Percentiles rank a stretch among this genome's conserved stretches.
Conservation (phyloP, 35 echinoderm and acorn worm species). For the Eucidaris tribuloides region DNA sequence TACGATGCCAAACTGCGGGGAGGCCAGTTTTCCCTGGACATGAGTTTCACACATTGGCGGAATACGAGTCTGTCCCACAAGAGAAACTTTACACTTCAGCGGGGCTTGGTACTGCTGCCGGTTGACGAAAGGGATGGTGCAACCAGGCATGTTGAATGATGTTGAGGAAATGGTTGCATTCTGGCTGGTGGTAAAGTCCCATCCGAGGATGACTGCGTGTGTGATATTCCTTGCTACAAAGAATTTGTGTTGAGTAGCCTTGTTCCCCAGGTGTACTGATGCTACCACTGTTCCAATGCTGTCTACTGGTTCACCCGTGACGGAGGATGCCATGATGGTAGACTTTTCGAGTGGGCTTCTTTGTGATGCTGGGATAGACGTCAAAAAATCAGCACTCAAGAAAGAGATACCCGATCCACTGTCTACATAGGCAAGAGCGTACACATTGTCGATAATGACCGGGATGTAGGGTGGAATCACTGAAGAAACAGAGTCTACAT, state of each 20-base stretch:
- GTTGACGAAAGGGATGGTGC: not conserved
- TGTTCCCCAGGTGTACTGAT: not conserved
- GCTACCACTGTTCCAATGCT: not conserved
- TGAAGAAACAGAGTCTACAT: no score
- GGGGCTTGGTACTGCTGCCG: not conserved
- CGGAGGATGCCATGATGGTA: not conserved
- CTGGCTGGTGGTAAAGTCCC: slow-evolving; percentile 6
- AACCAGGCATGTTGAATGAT: not conserved
- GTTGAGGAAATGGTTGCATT: not conserved
- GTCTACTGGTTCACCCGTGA: slow-evolving; percentile 1
- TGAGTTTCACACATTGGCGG: not conserved
- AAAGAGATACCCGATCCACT: not conserved
- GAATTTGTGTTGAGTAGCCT: not conserved
- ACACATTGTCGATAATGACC: not conserved
- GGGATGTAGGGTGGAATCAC: slow-evolving; percentile 9
- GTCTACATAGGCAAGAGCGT: slow-evolving; percentile 15
- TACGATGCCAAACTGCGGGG: not conserved
- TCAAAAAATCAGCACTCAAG: not conserved
- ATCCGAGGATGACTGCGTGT: slow-evolving; percentile 19
- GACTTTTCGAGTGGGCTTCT: not conserved
- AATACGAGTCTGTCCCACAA: not conserved
- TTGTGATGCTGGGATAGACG: not conserved
- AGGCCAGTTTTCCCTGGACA: not conserved
- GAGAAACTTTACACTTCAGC: slow-evolving; percentile 1
- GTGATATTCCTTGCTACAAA: not conserved